phyloP scores from a whole-genome alignment of 2,888 invertebrate species.

The Ecdyonurus torrentis region DNA sequence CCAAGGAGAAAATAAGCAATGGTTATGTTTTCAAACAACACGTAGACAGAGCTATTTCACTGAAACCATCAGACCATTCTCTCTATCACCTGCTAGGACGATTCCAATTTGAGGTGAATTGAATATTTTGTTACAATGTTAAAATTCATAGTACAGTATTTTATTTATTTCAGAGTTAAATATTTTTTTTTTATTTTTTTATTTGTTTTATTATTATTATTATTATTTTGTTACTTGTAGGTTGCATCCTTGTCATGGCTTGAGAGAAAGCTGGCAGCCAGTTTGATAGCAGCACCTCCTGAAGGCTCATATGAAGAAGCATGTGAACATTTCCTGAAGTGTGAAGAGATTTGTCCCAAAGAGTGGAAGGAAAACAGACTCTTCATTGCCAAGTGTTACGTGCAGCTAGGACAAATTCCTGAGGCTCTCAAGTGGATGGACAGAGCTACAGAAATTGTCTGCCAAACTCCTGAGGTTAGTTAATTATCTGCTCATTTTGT shows the following conservation, averaged over 20 bases:
- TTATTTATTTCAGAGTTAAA: background rate
- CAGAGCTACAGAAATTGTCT: constrained; percentile 18
- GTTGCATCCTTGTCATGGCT: constrained; percentile 42
- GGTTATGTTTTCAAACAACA: constrained; percentile 49
- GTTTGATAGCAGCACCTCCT: constrained; percentile 46
- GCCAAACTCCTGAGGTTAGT: constrained; percentile 19
- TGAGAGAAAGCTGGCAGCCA: constrained; percentile 44
- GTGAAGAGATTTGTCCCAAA: constrained; percentile 29
- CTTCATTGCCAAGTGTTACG: constrained; percentile 37
- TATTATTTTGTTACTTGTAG: constrained; percentile 19
- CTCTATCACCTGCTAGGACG: constrained; percentile 51
- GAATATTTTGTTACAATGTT: background rate
- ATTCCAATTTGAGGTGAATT: constrained; percentile 42
- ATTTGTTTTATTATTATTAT: background rate
- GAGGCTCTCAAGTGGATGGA: constrained; percentile 34
- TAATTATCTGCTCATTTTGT: too few relatives aligned
- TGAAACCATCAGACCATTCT: constrained; percentile 41
- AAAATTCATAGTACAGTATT: background rate
- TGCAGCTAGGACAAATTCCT: constrained; percentile 30
- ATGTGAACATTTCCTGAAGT: constrained; percentile 32
- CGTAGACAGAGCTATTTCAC: constrained; percentile 41
- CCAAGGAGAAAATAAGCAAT: constrained; percentile 44
- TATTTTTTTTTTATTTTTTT: background rate
- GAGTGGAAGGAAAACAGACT: constrained; percentile 38
- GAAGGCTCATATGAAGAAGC: constrained; percentile 43